These are phyloP conservation scores for Macroglossus sobrinus DNA, from an alignment of 2,113 vertebrate genomes.

Conservation along the genomic window DNA sequence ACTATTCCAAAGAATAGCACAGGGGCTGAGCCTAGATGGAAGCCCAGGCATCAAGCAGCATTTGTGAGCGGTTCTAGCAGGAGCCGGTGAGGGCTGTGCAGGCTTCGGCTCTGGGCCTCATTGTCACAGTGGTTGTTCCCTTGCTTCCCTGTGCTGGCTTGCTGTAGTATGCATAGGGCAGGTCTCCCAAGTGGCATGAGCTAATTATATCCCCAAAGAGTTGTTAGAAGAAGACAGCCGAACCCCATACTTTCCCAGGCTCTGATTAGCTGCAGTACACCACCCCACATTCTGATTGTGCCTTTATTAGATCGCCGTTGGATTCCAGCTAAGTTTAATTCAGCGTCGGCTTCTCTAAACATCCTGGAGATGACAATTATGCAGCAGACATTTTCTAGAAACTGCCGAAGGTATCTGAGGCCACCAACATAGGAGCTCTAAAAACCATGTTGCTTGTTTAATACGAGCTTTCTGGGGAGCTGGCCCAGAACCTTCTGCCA, in stretches of 20 bases:
- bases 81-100: fast-evolving
- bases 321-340: slow-evolving; percentile 60
- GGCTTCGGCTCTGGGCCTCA: not conserved
- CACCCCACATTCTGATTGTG: not conserved
- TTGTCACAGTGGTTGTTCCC: fast-evolving
- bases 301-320: slow-evolving; percentile 59
- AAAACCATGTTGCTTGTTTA: slow-evolving; percentile 52
- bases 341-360: not conserved
- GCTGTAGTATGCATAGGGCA: not conserved
- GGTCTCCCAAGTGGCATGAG: not conserved
- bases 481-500: slow-evolving; percentile 57
- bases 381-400: slow-evolving; percentile 36
- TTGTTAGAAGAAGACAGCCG: not conserved
- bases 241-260: not conserved
- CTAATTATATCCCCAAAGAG: slow-evolving; percentile 26
- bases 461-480: slow-evolving; percentile 49
- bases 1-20: not conserved
- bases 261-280: not conserved
- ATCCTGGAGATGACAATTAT: slow-evolving; percentile 47
- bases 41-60: not conserved
- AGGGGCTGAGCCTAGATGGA: not conserved
- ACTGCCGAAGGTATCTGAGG: slow-evolving; percentile 13
- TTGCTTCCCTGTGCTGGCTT: not conserved
- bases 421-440: slow-evolving; percentile 1
- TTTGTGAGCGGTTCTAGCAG: not conserved